A percentile compares a stretch with the other conserved stretches of the same genome.
Conservation (phyloP, 2,888 invertebrate species). For the Marasmarcha lunaedactyla region DNA sequence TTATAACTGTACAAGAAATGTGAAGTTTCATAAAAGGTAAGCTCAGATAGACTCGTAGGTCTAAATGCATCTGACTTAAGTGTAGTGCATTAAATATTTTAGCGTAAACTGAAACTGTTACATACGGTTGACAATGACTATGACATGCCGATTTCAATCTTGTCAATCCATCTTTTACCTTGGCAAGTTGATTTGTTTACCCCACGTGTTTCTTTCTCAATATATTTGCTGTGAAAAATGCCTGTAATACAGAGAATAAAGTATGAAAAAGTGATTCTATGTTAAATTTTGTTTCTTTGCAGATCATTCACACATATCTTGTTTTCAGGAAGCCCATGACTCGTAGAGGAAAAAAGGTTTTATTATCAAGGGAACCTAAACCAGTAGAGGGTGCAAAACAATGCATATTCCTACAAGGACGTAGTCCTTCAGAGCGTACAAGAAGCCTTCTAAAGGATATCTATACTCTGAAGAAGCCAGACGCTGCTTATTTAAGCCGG, state of each 20-base stretch:
- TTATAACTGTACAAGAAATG: too few relatives aligned
- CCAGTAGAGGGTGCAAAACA: constrained; percentile 89
- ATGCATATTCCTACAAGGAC: constrained; percentile 86
- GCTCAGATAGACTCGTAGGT: too few relatives aligned
- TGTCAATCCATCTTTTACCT: too few relatives aligned
- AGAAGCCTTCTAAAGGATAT: constrained; percentile 86
- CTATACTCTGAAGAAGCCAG: constrained; percentile 87
- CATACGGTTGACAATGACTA: too few relatives aligned
- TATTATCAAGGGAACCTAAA: constrained; percentile 87
- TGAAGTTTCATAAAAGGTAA: too few relatives aligned
- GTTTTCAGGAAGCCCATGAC: constrained; percentile 85
- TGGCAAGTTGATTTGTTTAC: not conserved
- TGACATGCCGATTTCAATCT: too few relatives aligned
- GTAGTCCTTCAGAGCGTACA: constrained; percentile 79
- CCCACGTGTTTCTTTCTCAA: constrained; percentile 4
- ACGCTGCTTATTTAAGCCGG: constrained; percentile 78
- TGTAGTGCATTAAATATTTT: too few relatives aligned
- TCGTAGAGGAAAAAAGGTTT: constrained; percentile 85
- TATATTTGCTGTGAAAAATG: constrained; percentile 22
- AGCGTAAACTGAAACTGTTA: too few relatives aligned
- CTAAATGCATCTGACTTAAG: too few relatives aligned
- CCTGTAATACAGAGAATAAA: constrained; percentile 54
- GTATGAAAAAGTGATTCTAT: constrained; percentile 19
- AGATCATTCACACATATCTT: not conserved
- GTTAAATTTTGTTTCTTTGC: not conserved